Evolutionary conservation across 2,797 vertebrate species (phyloP).

Genomic region (Labroides dimidiatus): DNA sequence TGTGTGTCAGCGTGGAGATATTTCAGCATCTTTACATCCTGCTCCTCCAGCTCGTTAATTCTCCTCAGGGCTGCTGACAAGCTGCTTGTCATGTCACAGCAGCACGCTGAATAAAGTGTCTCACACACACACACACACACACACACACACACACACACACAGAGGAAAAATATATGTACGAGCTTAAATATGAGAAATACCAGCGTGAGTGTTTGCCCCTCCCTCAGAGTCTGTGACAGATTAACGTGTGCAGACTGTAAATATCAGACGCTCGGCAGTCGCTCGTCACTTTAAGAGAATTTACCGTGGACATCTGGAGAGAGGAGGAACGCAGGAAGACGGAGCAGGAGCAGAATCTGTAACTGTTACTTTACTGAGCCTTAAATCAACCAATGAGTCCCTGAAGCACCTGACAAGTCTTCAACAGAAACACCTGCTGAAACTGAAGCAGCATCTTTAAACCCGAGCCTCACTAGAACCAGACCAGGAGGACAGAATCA

Average conservation of each 20-base stretch:
- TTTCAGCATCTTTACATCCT: conserved; percentile 30
- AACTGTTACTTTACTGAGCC: not conserved
- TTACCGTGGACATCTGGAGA: not conserved
- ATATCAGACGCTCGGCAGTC: not conserved
- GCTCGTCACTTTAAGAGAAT: not conserved
- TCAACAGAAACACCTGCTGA: too few species aligned
- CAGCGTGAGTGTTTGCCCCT: not conserved
- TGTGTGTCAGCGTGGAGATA: conserved; percentile 37
- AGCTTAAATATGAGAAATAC: not conserved
- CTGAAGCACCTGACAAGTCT: not conserved
- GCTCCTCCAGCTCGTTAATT: conserved; percentile 23
- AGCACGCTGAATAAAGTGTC: not conserved
- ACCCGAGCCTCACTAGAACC: too few species aligned
- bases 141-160: not conserved
- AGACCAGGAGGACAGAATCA: too few species aligned
- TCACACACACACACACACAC: too few species aligned
- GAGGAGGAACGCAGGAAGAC: not conserved
- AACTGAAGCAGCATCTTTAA: too few species aligned
- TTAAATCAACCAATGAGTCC: not conserved
- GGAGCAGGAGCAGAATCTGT: not conserved
- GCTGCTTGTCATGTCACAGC: not conserved
- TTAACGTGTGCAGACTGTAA: not conserved
- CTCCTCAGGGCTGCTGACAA: conserved; percentile 14
- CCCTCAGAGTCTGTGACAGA: not conserved
- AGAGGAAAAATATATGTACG: not conserved